Conservation (phyloP, 2,797 vertebrate genomes). For the Oreochromis mossambicus region DNA sequence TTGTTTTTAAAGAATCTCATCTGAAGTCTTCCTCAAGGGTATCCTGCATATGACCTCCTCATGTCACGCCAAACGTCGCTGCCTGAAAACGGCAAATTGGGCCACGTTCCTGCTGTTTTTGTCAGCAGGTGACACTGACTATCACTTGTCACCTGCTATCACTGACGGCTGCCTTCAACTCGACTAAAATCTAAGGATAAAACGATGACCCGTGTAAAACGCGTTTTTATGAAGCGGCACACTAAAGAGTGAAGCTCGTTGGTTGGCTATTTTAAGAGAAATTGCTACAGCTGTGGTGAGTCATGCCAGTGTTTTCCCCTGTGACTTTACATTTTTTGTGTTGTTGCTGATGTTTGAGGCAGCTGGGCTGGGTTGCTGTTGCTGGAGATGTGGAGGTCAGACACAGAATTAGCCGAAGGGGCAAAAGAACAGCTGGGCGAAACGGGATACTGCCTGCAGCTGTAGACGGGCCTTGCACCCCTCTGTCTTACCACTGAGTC, state of each 20-base stretch:
- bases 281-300: constrained; percentile 30
- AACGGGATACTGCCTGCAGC: constrained; percentile 42
- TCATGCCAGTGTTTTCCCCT: constrained; percentile 28
- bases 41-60: not conserved
- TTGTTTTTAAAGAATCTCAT: not conserved
- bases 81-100: not conserved
- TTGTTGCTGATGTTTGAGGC: constrained; percentile 41
- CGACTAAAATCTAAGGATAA: not conserved
- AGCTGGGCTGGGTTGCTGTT: constrained; percentile 58
- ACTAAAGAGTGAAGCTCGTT: not conserved
- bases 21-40: not conserved
- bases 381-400: constrained; percentile 59
- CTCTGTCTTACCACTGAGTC: constrained; percentile 21
- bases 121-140: not conserved
- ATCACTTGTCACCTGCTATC: not conserved
- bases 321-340: constrained; percentile 28
- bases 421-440: constrained; percentile 59
- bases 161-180: not conserved
- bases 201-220: not conserved
- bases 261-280: not conserved
- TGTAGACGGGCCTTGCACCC: constrained; percentile 22
- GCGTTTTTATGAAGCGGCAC: not conserved
- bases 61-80: not conserved
- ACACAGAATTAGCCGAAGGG: constrained; percentile 44
- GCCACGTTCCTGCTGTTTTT: not conserved